These are phyloP conservation scores for Ctenomys sociabilis DNA, from an alignment of 2,113 vertebrate genomes.

Conservation along the genomic window DNA sequence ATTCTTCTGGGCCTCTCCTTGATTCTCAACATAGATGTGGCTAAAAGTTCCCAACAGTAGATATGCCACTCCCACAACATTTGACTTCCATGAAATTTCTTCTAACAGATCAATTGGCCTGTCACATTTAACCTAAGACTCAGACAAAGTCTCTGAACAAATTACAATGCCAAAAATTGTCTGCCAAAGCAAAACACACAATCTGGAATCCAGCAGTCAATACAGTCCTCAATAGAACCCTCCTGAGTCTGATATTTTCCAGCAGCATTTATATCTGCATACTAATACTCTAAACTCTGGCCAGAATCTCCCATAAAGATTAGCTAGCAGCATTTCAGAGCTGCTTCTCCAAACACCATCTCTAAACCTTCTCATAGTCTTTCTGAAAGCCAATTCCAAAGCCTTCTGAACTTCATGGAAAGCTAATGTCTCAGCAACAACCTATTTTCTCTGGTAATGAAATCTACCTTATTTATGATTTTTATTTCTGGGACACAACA, in stretches of 20 bases:
- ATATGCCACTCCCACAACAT: background rate
- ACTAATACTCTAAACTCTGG: background rate
- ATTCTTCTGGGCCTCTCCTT: background rate
- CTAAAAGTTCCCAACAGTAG: background rate
- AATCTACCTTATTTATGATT: background rate
- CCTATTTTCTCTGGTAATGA: background rate
- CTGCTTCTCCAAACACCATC: background rate
- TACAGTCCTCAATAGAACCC: background rate
- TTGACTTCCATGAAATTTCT: background rate
- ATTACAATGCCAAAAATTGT: background rate
- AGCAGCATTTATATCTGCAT: background rate
- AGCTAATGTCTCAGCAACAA: background rate
- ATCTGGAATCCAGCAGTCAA: background rate
- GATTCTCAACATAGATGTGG: background rate
- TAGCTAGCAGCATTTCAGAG: background rate
- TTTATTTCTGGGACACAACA: background rate
- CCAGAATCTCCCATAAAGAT: background rate
- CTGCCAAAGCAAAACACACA: background rate
- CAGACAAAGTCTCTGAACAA: background rate
- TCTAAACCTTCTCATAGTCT: background rate
- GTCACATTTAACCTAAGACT: background rate
- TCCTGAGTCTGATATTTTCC: background rate
- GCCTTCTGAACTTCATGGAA: background rate
- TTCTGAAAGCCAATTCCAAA: background rate
- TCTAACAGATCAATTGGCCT: background rate